Evolutionary conservation across 2,797 vertebrate genomes (phyloP), one percentile per base, ranked within the genome.

Genomic region (Corythornis leucogaster): DNA sequence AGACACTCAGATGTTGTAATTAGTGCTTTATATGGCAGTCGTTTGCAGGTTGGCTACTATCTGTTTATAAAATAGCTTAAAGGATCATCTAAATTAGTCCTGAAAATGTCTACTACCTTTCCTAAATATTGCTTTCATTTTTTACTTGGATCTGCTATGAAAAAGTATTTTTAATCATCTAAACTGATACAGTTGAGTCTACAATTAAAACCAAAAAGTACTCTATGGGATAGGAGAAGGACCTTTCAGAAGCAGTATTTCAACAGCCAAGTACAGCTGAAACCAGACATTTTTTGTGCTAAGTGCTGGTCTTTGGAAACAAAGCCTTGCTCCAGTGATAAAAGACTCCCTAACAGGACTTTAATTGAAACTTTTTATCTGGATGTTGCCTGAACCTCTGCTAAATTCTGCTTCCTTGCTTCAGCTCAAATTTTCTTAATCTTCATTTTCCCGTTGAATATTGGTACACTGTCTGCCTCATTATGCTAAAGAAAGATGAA

Each of bases 401-500:
- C 93, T 97, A 97, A 97, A 96, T 93, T 85, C 94, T 95, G 89
- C 89, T 96, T 98, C 95, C 95, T 93, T 96, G 80, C 92, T 95
- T 96, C 95, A 94, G 81, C 97, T 97, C 97, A 97, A 66, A 94
- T 97, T 97, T 97, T 96, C 96, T 96, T 97, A 96, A 97, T 98
- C 96, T 97, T 98, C 96, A 96, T 97, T 97, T 97, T 97, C 86
- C 46, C 6, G 33, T 96, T 97, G 96, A 97, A 95, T 97, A 97
- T 97, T 97, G 96, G 97, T 97, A 95, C 93, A 96, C 95, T 96
- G 93, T 96, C 94, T 97, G 95, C 94, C 94, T 98, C 97, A 97
- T 98, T 98, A 98, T 97, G 87, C 97, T 96, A 97, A 97, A 97
- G 96, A 97, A 97, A 97, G 97, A 98, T 96, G 97, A 97, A 98